phyloP scores from a whole-genome alignment of 2,113 vertebrate genomes.

The Synchiropus splendidus region DNA sequence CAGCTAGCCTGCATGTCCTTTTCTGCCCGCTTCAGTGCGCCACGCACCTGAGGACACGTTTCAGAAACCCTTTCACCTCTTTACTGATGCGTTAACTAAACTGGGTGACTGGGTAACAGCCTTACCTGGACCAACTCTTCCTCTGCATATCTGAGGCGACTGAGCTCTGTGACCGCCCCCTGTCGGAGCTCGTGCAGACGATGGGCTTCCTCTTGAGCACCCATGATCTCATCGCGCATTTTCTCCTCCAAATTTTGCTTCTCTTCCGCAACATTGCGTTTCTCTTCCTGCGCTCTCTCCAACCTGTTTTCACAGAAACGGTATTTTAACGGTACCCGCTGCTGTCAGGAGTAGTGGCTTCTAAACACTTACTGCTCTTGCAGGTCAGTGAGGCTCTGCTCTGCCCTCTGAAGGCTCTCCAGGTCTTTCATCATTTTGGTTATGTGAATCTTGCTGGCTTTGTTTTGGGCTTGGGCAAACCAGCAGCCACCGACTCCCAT shows the following conservation, averaged over 20 bases:
- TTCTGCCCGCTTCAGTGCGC: constrained; percentile 63
- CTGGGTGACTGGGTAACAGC: not conserved
- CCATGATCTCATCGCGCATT: constrained; percentile 93
- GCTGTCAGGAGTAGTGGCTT: not conserved
- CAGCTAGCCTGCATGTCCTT: constrained; percentile 61
- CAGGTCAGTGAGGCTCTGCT: constrained; percentile 84
- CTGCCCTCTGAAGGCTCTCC: constrained; percentile 90
- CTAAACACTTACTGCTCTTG: constrained; percentile 80
- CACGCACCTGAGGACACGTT: constrained; percentile 43
- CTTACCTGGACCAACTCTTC: constrained; percentile 87
- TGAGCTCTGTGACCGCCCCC: constrained; percentile 86
- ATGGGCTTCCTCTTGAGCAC: constrained; percentile 88
- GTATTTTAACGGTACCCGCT: too few relatives aligned
- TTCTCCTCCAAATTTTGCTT: constrained; percentile 92
- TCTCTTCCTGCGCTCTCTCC: constrained; percentile 91
- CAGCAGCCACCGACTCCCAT: constrained; percentile 94
- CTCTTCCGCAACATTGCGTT: constrained; percentile 88
- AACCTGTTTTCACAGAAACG: constrained; percentile 64
- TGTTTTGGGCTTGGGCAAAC: constrained; percentile 91
- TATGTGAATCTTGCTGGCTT: constrained; percentile 84
- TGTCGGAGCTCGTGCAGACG: constrained; percentile 78
- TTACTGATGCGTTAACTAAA: not conserved
- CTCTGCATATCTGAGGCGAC: constrained; percentile 88
- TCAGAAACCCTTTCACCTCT: not conserved
- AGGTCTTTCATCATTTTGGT: constrained; percentile 96